Base-by-base conservation (phyloP, 2,113 vertebrate genomes). In the Thunnus maccoyii region DNA sequence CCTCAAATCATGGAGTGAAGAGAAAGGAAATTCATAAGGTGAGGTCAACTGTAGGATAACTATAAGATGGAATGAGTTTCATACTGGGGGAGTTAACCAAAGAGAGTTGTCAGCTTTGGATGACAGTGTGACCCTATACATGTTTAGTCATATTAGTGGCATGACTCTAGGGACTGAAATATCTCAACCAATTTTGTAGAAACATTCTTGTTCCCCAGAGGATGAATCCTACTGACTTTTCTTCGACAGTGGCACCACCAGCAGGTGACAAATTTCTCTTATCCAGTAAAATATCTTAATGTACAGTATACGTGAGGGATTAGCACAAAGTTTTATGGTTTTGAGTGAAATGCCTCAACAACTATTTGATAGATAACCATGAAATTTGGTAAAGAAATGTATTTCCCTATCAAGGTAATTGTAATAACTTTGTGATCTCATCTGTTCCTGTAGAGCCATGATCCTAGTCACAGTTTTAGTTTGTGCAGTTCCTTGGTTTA, bases 11-110 rank as follows among this genome's bases (percentile, higher is more conserved):
- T 20, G 18, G 44, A 66, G 75, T 58, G 64, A 75, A 48, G 36
- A 70, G 46, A 17, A 78, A 80, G n/a, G 18, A 71, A 76, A 76
- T 76, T 57, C 16, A 61, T 73, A 20, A 44, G 13, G 44, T 50
- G 30, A 44, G 5, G 30, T 52, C 60, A 48, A 32, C 46, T 44
- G 30, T 18, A 56, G 17, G 14, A 41, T 11, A 51, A 77, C 18
- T 58, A 14, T 65, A 20, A 48, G 13, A 4, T 20, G n/a, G 2
- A 9, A 41, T 1, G 44, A 50, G 25, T 14, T 41, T 27, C 2
- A 20, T 41, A 41, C 7, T 41, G 36, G 36, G 36, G 36, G 36
- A 41, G 9, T 41, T 41, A 41, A 9, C 36, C 36, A 41, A 41
- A 8, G 32, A 8, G 32, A 36, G 32, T 36, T 36, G 27, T 30